A percentile compares a stretch with the other conserved stretches of the same genome.
phyloP scores from a whole-genome alignment of 2,113 vertebrate genomes.

The Blennius ocellaris region DNA sequence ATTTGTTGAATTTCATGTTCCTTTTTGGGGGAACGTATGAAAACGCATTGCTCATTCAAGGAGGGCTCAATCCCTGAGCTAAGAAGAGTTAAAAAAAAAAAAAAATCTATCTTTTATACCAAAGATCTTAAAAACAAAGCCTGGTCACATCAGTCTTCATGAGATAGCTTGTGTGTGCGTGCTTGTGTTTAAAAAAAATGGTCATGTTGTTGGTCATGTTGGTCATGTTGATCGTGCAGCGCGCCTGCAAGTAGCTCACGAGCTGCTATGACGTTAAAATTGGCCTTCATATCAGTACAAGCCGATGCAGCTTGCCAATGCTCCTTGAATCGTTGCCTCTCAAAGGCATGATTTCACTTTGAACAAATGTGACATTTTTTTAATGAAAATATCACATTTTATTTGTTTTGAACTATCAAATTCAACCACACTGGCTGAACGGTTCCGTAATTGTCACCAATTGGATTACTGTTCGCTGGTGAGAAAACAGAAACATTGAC shows the following conservation, averaged over 20 bases:
- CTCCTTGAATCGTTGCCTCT: constrained; percentile 44
- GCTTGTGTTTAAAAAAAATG: too few species aligned
- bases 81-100: too few species aligned
- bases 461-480: constrained; percentile 54
- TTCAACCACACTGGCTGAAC: constrained; percentile 56
- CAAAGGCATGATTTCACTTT: constrained; percentile 55
- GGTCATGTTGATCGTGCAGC: not conserved
- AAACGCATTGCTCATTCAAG: too few species aligned
- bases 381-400: constrained; percentile 71
- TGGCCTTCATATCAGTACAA: constrained; percentile 23
- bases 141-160: too few species aligned
- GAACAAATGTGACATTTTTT: constrained; percentile 58
- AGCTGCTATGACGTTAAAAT: constrained; percentile 30
- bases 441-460: constrained; percentile 60
- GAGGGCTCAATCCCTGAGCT: too few species aligned
- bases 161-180: too few species aligned
- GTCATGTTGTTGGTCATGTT: not conserved
- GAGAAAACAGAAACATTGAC: constrained; percentile 38
- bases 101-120: too few species aligned
- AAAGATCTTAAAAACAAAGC: too few species aligned
- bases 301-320: constrained; percentile 9
- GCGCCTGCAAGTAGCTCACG: constrained; percentile 36
- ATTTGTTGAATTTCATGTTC: too few species aligned
- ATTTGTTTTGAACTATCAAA: constrained; percentile 68
- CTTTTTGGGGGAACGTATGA: too few species aligned